Evolutionary conservation across 1,140 invertebrate genomes (phyloP), one percentile per base, ranked within the genome.

Genomic region (Eubasilissa regina): DNA sequence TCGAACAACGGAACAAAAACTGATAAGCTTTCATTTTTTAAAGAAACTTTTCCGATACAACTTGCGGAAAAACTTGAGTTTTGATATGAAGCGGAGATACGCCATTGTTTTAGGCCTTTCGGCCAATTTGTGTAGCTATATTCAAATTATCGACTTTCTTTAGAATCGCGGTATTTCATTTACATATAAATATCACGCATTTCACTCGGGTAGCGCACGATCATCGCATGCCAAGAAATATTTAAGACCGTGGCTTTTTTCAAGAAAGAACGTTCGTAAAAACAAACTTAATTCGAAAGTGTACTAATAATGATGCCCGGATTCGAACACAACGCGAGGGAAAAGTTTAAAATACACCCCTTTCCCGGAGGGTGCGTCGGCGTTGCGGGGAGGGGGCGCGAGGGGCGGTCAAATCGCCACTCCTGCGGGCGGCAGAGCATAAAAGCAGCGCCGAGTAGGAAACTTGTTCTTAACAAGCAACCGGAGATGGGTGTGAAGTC

Each of bases 401-500:
- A 13, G 13, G 47, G 60, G 45, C 58, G 58, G 56, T 66, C 75
- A 60, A 77, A 44, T 76, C 73, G 68, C 35, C 70, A 73, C 80
- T 75, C 77, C 66, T 70, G 17, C 44, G 62, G 45, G 72, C 77
- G 72, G 66, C 70, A 66, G 78, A 79, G 77, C 81, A 79, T 82
- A 79, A 82, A 82, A 79, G 78, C 66, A 76, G 62, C 77, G 80
- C 75, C 76, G 74, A 79, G 77, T 72, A 77, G 81, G 78, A 82
- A 82, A 82, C 81, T 82, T 82, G 76, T 75, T 78, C 77, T 70
- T 82, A 82, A 82, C 81, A 82, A 82, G 81, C 81, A 79, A 82
- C 81, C 81, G 81, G 81, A 82, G 81, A 82, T 78, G 81, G 81
- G 77, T 75, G 80, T 64, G 68, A 81, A 78, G 53, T 74, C 80